Evolutionary conservation across 2,888 invertebrate species (phyloP).

Genomic region (Doris montereyensis): DNA sequence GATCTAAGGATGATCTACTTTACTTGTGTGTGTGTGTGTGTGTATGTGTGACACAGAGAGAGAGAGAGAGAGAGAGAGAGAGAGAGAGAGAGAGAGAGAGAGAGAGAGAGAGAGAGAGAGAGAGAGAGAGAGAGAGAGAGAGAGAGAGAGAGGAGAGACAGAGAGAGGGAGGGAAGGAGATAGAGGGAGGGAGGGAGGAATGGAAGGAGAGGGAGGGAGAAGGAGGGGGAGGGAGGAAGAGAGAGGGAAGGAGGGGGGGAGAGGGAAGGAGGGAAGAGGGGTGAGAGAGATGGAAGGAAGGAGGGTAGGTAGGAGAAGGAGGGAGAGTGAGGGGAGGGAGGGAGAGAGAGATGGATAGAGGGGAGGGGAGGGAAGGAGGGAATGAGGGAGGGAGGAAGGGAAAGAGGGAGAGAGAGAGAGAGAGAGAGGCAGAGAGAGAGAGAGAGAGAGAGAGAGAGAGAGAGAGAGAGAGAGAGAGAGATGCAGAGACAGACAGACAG

Average conservation of each 20-base stretch:
- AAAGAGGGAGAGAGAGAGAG: background rate
- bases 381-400: background rate
- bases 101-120: conserved; percentile 9
- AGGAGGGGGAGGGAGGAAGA: too few species aligned
- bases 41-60: too few species aligned
- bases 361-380: background rate
- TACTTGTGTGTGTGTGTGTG: background rate
- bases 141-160: background rate
- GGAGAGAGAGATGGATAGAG: background rate
- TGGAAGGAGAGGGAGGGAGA: too few species aligned
- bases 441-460: background rate
- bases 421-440: background rate
- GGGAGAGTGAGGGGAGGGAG: background rate
- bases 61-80: background rate
- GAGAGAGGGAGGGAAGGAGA: too few species aligned
- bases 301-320: background rate
- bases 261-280: too few species aligned
- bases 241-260: too few species aligned
- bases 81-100: background rate
- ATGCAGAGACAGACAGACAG: background rate
- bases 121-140: conserved; percentile 6
- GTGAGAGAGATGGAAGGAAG: background rate
- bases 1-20: background rate
- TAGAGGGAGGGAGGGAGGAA: too few species aligned
- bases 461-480: background rate